These are phyloP conservation scores for Delichon dasypus DNA, from an alignment of 2,797 vertebrate genomes.

Conservation along the genomic window DNA sequence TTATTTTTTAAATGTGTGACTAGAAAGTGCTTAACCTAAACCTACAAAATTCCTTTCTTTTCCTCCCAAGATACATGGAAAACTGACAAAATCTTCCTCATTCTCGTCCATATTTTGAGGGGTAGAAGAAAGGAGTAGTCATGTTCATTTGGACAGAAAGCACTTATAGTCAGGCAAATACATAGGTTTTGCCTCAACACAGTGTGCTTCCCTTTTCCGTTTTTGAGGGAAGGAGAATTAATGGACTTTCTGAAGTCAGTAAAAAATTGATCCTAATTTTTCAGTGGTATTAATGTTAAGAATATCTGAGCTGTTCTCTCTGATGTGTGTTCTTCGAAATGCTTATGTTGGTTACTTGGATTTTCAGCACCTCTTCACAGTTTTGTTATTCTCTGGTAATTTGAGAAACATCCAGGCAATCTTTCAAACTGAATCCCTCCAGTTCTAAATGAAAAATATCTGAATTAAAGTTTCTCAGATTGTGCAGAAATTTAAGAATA, in stretches of 20 bases:
- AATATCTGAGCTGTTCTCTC: background rate
- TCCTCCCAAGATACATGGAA: background rate
- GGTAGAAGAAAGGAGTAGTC: background rate
- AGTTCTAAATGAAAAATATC: background rate
- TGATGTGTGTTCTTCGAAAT: slow-evolving; percentile 5
- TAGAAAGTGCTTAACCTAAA: background rate
- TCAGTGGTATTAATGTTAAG: background rate
- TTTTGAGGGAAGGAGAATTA: background rate
- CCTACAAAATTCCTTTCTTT: background rate
- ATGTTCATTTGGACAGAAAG: background rate
- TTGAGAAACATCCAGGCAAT: background rate
- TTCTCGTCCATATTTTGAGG: background rate
- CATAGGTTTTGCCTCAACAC: background rate
- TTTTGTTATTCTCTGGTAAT: slow-evolving; percentile 22
- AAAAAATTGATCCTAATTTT: background rate
- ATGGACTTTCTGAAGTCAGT: background rate
- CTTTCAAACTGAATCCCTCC: background rate
- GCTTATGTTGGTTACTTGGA: slow-evolving; percentile 1
- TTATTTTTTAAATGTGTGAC: background rate
- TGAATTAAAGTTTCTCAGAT: background rate
- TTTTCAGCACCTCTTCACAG: slow-evolving; percentile 1
- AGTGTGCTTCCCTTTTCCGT: background rate
- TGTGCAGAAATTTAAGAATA: background rate
- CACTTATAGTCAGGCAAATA: background rate
- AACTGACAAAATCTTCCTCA: background rate